phyloP scores from a whole-genome alignment of 2,888 invertebrate genomes.

The Heliconius erato region DNA sequence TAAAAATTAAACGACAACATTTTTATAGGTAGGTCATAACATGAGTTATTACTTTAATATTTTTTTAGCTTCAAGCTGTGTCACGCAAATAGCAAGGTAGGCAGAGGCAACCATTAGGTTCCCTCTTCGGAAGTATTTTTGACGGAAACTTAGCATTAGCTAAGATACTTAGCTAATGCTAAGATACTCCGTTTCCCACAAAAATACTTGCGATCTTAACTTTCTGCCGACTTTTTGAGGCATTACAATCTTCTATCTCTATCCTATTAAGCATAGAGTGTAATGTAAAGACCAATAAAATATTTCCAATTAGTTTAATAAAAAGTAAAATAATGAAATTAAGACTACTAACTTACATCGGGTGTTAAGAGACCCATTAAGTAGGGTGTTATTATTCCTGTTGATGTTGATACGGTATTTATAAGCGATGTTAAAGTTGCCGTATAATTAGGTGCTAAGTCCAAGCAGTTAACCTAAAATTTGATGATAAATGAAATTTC shows the following conservation, averaged over 20 bases:
- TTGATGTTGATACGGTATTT: constrained; percentile 81
- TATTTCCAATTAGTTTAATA: not conserved
- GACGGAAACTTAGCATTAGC: no score
- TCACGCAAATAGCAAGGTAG: no score
- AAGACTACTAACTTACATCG: constrained; percentile 64
- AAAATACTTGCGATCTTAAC: no score
- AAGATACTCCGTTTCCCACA: no score
- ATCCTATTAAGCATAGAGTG: not conserved
- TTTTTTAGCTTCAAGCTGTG: no score
- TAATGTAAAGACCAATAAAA: not conserved
- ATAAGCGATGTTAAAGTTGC: constrained; percentile 84
- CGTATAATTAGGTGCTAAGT: constrained; percentile 81
- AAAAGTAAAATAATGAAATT: not conserved
- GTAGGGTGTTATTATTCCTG: constrained; percentile 64
- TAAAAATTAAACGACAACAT: constrained; percentile 53
- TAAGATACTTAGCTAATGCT: no score
- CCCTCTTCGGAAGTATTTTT: no score
- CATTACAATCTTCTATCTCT: not conserved
- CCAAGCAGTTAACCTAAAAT: constrained; percentile 51
- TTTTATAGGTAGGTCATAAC: not conserved
- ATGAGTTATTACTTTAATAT: no score
- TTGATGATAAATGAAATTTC: not conserved
- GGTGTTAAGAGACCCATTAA: constrained; percentile 79
- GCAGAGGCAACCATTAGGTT: no score
- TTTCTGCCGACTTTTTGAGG: no score